Base-by-base conservation (phyloP, 2,888 invertebrate species). In the Harmothoe impar region DNA sequence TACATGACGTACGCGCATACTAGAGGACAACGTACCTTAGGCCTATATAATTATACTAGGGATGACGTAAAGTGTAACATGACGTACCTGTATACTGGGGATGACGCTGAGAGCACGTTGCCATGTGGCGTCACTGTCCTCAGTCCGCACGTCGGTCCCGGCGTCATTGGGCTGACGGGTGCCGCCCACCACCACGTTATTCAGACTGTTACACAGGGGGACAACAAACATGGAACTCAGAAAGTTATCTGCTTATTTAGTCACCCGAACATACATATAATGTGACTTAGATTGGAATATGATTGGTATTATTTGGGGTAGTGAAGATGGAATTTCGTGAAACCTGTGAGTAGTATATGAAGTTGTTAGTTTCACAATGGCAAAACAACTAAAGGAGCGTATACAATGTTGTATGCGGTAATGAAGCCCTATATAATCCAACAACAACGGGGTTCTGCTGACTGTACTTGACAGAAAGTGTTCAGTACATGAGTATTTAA, bases 151-250 rank as follows among this genome's bases (percentile, higher is more conserved):
- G 12, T 97, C 96, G 33, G 96, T 95, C 93, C 97, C 97, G 94
- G 97, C 98, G 93, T 98, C 98, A 92, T 98, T 98, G 93, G 97
- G 98, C 93, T 98, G 97, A 90, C 98, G 96, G 84, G 97, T 97
- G 0, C 99, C 99, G 0, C 99, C 99, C 54, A 99, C 96, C 0
- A 98, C 98, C 0, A 98, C 97, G 0, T 96, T 95, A 0, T 97
- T 97, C 97, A 97, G 78, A 25, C 95, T 95, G 25, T 31, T 90
- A n/a, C n/a, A n/a, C 20, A 52, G 17, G 17, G n/a, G 85, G 7
- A 62, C n/a, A 62, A 7, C n/a, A 62, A 5, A n/a, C 20, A 62
- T 3, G 20, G n/a, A 10, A 52, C 10, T 17, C 12, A 52, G 12
- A 52, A 52, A 52, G 12, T 52, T 52, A 52, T 52, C 54, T 15